These are phyloP conservation scores for Andrena chrysosceles DNA, from an alignment of 2,888 invertebrate species.

Conservation along the genomic window DNA sequence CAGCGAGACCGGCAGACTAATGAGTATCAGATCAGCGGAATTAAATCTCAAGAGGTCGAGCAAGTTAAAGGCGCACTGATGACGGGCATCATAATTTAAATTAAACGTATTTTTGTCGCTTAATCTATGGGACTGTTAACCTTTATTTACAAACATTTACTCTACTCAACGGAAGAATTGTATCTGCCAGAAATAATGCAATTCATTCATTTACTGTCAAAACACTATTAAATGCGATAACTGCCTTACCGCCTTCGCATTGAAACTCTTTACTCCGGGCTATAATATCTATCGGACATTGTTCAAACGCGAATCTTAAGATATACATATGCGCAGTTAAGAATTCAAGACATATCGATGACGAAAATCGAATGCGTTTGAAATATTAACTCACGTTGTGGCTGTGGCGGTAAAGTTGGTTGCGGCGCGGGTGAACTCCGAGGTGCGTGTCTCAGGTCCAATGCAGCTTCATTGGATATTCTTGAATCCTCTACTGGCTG, in stretches of 20 bases:
- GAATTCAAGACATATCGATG: too few species aligned
- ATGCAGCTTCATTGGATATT: slow-evolving; percentile 79
- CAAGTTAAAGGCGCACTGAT: slow-evolving; percentile 8
- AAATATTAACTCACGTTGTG: slow-evolving; percentile 76
- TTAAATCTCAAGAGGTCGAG: slow-evolving; percentile 55
- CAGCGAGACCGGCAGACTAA: slow-evolving; percentile 43
- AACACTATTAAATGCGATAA: slow-evolving; percentile 64
- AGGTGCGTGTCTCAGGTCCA: slow-evolving; percentile 82
- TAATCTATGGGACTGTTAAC: slow-evolving; percentile 77
- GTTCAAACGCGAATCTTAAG: too few species aligned
- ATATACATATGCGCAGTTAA: too few species aligned
- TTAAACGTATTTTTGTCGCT: slow-evolving; percentile 60
- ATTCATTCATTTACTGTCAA: slow-evolving; percentile 72
- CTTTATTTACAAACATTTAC: slow-evolving; percentile 77
- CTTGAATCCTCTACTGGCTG: slow-evolving; percentile 79
- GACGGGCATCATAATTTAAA: slow-evolving; percentile 49
- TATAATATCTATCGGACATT: slow-evolving; percentile 31
- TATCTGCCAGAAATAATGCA: slow-evolving; percentile 75
- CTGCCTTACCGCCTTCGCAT: slow-evolving; percentile 9
- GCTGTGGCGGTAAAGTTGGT: slow-evolving; percentile 78
- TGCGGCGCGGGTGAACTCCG: slow-evolving; percentile 80
- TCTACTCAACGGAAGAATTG: slow-evolving; percentile 64
- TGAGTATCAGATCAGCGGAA: slow-evolving; percentile 49
- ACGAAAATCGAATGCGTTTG: not conserved
- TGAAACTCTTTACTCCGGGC: slow-evolving; percentile 27